These are phyloP conservation scores for Ciona savignyi DNA, from an alignment of 23 tunicate genomes.

Conservation along the genomic window DNA sequence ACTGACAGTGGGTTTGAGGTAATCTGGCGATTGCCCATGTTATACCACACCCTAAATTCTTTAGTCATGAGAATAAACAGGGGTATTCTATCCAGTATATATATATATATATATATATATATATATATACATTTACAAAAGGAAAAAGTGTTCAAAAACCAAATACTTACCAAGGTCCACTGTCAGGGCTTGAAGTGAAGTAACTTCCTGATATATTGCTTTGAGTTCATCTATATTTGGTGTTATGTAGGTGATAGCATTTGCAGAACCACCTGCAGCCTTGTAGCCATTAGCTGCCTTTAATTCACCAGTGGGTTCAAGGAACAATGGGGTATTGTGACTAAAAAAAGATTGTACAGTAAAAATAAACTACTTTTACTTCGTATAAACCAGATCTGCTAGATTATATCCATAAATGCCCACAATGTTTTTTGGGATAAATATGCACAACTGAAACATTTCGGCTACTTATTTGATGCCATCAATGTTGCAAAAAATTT, in stretches of 20 bases:
- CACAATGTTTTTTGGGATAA: no score
- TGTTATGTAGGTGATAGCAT: slow-evolving; percentile 47
- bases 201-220: slow-evolving; percentile 15
- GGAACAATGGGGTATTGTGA: slow-evolving; percentile 26
- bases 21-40: no score
- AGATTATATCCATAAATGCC: no score
- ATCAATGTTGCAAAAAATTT: no score
- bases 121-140: neutral
- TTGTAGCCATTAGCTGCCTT: slow-evolving; percentile 39
- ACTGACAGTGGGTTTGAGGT: no score
- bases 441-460: neutral
- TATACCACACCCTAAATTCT: no score
- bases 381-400: no score
- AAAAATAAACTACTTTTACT: no score
- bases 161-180: neutral
- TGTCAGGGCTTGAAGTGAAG: neutral
- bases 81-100: no score
- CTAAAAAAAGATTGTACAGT: slow-evolving; percentile 13
- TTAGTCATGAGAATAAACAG: no score
- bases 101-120: no score
- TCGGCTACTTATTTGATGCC: neutral
- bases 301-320: slow-evolving; percentile 67
- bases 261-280: neutral
- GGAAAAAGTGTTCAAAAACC: neutral
- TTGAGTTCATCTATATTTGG: slow-evolving; percentile 58